These are phyloP conservation scores for Scartelaos histophorus DNA, from an alignment of 2,113 vertebrate genomes.

Conservation along the genomic window DNA sequence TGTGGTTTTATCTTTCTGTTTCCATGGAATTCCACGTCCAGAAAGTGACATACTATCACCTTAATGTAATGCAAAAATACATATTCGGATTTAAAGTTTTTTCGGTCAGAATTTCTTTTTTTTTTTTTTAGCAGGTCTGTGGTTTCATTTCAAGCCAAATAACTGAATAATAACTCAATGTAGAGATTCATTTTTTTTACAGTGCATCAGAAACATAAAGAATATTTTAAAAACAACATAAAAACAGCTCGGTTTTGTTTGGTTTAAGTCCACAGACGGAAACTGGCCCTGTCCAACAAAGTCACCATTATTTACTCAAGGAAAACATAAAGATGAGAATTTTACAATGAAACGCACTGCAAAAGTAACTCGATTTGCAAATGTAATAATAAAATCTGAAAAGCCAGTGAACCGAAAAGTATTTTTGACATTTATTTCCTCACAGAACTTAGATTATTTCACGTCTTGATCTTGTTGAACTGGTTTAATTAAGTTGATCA, in stretches of 20 bases:
- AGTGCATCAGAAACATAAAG: background rate
- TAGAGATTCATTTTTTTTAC: background rate
- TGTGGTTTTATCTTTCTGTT: too few relatives aligned
- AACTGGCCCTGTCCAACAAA: slow-evolving; percentile 54
- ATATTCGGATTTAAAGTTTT: background rate
- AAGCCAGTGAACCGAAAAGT: too few relatives aligned
- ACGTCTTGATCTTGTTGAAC: too few relatives aligned
- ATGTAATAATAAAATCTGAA: background rate
- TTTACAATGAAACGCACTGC: background rate
- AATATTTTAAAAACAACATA: background rate
- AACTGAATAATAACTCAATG: too few relatives aligned
- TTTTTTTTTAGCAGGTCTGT: too few relatives aligned
- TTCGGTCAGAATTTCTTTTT: too few relatives aligned
- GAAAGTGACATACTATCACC: too few relatives aligned
- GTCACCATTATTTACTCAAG: background rate
- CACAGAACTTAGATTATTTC: too few relatives aligned
- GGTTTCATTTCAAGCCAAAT: too few relatives aligned
- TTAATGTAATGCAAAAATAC: background rate
- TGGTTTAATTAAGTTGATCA: too few relatives aligned
- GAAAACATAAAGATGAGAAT: background rate
- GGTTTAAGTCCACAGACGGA: background rate
- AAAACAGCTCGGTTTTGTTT: background rate
- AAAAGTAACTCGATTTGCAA: background rate
- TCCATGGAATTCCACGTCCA: too few relatives aligned
- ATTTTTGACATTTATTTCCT: too few relatives aligned